Evolutionary conservation across 2,797 vertebrate species (phyloP).

Genomic region (Malacoraja senta): DNA sequence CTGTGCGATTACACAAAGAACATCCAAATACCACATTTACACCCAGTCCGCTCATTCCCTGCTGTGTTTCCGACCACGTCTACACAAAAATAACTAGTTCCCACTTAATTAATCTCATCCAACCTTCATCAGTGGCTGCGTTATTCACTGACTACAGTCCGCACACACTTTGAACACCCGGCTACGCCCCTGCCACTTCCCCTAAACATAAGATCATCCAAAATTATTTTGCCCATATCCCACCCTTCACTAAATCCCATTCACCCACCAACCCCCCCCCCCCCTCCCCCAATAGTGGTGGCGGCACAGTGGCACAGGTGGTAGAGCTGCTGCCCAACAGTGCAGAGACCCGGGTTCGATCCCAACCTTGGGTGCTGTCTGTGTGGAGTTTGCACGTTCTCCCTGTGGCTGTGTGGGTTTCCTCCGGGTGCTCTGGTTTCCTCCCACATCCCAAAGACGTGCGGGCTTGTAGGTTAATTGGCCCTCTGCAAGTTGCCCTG

Average conservation of each 20-base stretch:
- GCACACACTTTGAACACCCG: neutral
- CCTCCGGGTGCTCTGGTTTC: too few relatives aligned
- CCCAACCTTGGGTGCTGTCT: too few relatives aligned
- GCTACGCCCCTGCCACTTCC: neutral
- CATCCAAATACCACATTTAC: too few relatives aligned
- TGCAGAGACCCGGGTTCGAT: too few relatives aligned
- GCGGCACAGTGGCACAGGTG: too few relatives aligned
- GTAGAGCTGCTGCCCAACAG: too few relatives aligned
- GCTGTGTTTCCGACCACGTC: neutral
- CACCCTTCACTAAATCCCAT: neutral
- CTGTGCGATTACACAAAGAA: too few relatives aligned
- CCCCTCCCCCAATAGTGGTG: neutral
- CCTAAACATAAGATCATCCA: neutral
- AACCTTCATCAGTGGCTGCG: neutral
- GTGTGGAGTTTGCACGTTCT: too few relatives aligned
- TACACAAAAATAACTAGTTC: neutral
- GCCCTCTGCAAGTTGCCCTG: too few relatives aligned
- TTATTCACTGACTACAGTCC: neutral
- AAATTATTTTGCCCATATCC: neutral
- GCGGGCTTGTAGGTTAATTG: too few relatives aligned
- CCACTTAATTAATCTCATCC: neutral
- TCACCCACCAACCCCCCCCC: neutral
- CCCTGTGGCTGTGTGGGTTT: too few relatives aligned
- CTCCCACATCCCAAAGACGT: too few relatives aligned
- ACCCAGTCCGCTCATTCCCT: neutral